These are phyloP conservation scores for Balearica regulorum DNA, from an alignment of 2,797 vertebrate genomes.

Conservation along the genomic window DNA sequence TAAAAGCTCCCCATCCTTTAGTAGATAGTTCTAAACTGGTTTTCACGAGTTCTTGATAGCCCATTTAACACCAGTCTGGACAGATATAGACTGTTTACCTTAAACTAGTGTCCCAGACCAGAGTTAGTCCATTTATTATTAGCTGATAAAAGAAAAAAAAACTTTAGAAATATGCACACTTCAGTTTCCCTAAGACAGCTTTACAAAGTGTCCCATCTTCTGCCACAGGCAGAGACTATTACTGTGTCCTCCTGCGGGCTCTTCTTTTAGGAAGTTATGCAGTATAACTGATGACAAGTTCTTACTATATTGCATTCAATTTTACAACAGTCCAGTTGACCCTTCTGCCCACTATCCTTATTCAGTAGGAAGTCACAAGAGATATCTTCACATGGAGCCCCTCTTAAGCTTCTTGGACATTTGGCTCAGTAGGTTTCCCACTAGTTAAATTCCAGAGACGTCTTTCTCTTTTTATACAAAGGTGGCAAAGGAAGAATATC, in stretches of 20 bases:
- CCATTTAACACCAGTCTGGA: not conserved
- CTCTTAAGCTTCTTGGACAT: not conserved
- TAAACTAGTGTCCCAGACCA: not conserved
- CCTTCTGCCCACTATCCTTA: not conserved
- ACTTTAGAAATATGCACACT: accelerated
- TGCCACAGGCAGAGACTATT: not conserved
- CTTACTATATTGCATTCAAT: not conserved
- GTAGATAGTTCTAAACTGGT: accelerated
- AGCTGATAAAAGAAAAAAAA: not conserved
- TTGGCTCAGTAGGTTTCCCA: not conserved
- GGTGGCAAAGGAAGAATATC: not conserved
- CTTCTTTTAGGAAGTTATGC: not conserved
- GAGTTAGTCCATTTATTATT: not conserved
- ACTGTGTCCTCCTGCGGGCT: accelerated
- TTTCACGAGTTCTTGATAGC: not conserved
- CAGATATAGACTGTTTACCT: accelerated
- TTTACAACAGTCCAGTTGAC: not conserved
- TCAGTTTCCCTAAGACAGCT: not conserved
- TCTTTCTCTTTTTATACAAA: not conserved
- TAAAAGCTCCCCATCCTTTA: not conserved
- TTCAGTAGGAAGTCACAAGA: not conserved
- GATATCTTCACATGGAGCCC: accelerated
- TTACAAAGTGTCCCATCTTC: too few species aligned
- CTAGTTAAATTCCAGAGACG: not conserved
- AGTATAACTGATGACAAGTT: accelerated